Percentiles rank a stretch among this genome's conserved stretches.
Conservation (phyloP, 2,797 vertebrate genomes). For the Sebastiscus albofasciatus region DNA sequence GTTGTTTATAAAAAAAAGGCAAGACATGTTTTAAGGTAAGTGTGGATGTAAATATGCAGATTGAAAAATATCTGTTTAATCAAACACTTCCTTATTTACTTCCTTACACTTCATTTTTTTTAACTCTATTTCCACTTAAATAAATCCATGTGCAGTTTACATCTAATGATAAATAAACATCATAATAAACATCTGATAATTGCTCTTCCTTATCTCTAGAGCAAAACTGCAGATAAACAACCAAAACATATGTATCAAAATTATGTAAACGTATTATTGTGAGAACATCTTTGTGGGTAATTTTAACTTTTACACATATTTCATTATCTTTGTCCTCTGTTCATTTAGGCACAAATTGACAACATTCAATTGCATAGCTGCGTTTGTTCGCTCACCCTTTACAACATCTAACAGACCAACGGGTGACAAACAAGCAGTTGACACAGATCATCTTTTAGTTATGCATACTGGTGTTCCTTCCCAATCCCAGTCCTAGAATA, state of each 20-base stretch:
- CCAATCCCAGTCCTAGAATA: not conserved
- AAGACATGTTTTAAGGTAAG: not conserved
- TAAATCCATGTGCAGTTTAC: not conserved
- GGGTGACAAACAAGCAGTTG: conserved; percentile 6
- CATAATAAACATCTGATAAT: not conserved
- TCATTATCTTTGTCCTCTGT: not conserved
- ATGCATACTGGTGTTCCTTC: not conserved
- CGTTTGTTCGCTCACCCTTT: not conserved
- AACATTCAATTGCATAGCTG: conserved; percentile 4
- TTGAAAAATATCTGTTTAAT: not conserved
- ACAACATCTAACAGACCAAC: not conserved
- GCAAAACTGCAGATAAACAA: not conserved
- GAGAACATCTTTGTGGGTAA: not conserved
- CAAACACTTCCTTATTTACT: not conserved
- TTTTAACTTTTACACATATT: not conserved
- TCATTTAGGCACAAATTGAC: not conserved
- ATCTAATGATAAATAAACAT: not conserved
- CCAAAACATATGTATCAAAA: not conserved
- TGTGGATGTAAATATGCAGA: not conserved
- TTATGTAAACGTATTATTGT: not conserved
- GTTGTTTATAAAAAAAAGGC: not conserved
- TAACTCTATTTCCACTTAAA: not conserved
- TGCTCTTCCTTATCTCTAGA: not conserved
- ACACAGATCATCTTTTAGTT: not conserved
- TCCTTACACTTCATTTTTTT: no score